Conservation (phyloP, 2,113 vertebrate genomes). For the Nothocercus nigrocapillus region DNA sequence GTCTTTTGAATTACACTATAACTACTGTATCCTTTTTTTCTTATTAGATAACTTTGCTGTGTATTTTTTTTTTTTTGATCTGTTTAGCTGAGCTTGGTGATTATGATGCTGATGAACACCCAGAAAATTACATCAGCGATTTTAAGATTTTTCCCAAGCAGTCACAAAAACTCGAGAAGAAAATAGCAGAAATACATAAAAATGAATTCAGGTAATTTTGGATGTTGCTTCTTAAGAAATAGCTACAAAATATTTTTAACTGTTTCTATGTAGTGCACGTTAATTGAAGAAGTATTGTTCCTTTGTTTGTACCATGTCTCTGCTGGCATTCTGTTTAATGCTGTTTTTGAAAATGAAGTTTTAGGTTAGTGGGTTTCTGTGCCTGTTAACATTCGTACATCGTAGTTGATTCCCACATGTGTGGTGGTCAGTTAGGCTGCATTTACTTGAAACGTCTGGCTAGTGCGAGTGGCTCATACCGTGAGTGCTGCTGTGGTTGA, state of each 20-base stretch:
- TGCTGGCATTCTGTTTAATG: neutral
- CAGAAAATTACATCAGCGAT: conserved; percentile 92
- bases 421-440: neutral
- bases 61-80: neutral
- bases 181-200: conserved; percentile 95
- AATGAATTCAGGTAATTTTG: conserved; percentile 90
- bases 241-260: neutral
- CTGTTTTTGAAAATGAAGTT: neutral
- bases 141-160: conserved; percentile 98
- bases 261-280: neutral
- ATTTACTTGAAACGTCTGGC: neutral
- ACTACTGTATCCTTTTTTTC: neutral
- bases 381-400: neutral
- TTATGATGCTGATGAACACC: conserved; percentile 92
- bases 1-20: neutral
- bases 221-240: neutral
- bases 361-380: neutral
- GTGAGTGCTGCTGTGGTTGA: neutral
- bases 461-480: neutral
- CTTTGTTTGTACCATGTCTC: neutral
- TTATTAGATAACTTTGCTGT: neutral
- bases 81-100: conserved; percentile 93
- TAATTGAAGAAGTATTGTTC: neutral
- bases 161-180: conserved; percentile 93
- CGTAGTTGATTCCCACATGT: neutral